These are phyloP conservation scores for Xiphophorus maculatus DNA, from an alignment of 2,113 vertebrate species.

Conservation along the genomic window DNA sequence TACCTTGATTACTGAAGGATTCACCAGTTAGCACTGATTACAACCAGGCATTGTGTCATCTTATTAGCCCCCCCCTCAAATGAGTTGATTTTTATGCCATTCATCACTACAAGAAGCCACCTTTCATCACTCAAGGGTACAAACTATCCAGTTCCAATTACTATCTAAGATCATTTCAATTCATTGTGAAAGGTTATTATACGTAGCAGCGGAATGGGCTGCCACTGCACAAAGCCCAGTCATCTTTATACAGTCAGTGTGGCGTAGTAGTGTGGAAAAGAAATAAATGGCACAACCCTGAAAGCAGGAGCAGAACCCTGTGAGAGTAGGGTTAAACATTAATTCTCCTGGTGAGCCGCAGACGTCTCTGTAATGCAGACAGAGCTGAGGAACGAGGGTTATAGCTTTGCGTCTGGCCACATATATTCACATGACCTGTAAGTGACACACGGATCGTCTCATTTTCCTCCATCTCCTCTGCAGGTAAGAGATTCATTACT, in stretches of 20 bases:
- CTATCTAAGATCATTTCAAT: constrained; percentile 30
- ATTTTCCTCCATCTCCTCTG: constrained; percentile 35
- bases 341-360: constrained; percentile 15
- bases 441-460: constrained; percentile 28
- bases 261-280: neutral
- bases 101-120: constrained; percentile 14
- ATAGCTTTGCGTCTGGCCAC: constrained; percentile 16
- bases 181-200: constrained; percentile 24
- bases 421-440: constrained; percentile 17
- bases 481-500: constrained; percentile 47
- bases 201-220: constrained; percentile 7
- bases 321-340: constrained; percentile 28
- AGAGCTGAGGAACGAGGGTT: constrained; percentile 4
- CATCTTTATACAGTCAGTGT: constrained; percentile 4
- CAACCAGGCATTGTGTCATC: constrained; percentile 39
- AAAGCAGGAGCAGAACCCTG: constrained; percentile 3
- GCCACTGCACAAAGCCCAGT: constrained; percentile 2
- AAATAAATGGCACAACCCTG: constrained; percentile 5
- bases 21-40: constrained; percentile 34
- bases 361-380: constrained; percentile 20
- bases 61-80: constrained; percentile 35
- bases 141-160: constrained; percentile 37
- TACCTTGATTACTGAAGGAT: constrained; percentile 23
- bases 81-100: constrained; percentile 40
- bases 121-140: constrained; percentile 25